phyloP scores from a whole-genome alignment of 2,113 vertebrate genomes.

The Oreochromis aureus region DNA sequence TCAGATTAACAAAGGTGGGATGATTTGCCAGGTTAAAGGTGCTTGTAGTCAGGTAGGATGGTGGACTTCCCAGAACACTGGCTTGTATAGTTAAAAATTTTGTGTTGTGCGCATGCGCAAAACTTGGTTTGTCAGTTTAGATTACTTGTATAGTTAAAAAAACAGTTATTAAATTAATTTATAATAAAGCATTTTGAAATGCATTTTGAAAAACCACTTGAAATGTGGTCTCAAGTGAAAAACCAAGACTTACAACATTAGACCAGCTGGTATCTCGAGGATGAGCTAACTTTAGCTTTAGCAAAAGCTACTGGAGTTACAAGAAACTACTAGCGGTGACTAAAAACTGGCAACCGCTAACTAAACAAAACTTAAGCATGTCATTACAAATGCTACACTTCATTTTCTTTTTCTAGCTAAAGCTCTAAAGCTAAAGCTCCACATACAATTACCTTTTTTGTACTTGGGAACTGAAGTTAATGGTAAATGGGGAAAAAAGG shows the following conservation, averaged over 20 bases:
- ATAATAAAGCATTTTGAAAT: background rate
- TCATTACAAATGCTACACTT: background rate
- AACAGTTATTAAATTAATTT: background rate
- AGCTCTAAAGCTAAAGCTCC: background rate
- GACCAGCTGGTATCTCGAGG: background rate
- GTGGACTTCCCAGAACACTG: no score
- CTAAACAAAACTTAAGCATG: background rate
- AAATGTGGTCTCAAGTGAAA: background rate
- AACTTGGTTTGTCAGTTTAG: no score
- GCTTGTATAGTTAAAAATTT: background rate
- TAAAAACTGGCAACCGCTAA: background rate
- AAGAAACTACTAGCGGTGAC: background rate
- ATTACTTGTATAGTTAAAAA: no score
- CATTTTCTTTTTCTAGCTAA: background rate
- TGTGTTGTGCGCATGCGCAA: no score
- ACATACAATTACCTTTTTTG: slow-evolving; percentile 72
- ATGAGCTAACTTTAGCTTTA: background rate
- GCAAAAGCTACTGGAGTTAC: background rate
- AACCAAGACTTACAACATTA: background rate
- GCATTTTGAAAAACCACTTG: background rate
- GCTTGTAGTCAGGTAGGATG: no score
- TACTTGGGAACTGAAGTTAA: slow-evolving; percentile 73
- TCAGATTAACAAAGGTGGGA: rapidly evolving
- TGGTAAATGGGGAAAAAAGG: background rate
- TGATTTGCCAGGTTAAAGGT: no score